phyloP scores from a whole-genome alignment of 2,113 vertebrate genomes.

The Mus musculus region DNA sequence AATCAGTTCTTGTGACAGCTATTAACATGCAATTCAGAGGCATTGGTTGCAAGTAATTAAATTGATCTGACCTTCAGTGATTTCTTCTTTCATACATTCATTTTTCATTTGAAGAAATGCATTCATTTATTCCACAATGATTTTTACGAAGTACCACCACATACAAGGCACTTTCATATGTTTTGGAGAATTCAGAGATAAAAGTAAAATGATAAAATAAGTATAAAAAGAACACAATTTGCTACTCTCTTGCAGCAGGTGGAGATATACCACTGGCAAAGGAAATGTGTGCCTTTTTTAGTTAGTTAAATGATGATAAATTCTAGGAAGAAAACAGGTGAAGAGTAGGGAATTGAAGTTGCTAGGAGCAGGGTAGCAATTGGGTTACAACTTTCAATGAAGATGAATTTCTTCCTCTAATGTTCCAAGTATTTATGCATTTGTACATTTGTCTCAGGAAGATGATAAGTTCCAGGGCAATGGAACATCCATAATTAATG shows the following conservation, averaged over 20 bases:
- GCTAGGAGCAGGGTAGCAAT: background rate
- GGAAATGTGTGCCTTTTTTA: background rate
- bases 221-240: background rate
- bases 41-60: background rate
- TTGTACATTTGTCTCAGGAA: constrained; percentile 35
- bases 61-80: constrained; percentile 3
- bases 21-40: background rate
- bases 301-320: background rate
- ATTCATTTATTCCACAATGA: background rate
- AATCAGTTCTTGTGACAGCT: background rate
- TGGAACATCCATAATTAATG: background rate
- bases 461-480: background rate
- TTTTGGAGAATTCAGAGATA: background rate
- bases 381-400: constrained; percentile 27
- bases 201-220: background rate
- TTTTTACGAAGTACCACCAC: background rate
- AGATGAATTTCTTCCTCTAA: background rate
- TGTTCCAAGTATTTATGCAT: background rate
- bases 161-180: background rate
- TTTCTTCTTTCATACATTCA: background rate
- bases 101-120: background rate
- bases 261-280: background rate
- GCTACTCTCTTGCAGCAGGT: background rate
- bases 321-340: background rate
- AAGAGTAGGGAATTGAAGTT: background rate